phyloP scores from a whole-genome alignment of 2,888 invertebrate species.

The Ochlodes sylvanus region DNA sequence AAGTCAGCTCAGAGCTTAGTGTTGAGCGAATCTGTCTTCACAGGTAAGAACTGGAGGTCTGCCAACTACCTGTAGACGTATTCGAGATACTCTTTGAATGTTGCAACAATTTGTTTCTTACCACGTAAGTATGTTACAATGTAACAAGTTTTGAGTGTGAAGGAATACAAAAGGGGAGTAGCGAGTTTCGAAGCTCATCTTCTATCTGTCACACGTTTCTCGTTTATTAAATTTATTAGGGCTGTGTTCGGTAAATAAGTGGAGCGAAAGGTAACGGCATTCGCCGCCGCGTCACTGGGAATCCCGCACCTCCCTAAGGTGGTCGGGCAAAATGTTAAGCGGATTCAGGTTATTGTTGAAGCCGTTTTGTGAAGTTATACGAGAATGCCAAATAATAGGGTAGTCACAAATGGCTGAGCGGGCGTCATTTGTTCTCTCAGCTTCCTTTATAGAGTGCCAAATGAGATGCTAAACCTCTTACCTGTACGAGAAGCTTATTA shows the following conservation, averaged over 20 bases:
- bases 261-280: slow-evolving; percentile 65
- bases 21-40: slow-evolving; percentile 65
- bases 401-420: slow-evolving; percentile 45
- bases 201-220: slow-evolving; percentile 65
- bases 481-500: slow-evolving; percentile 13
- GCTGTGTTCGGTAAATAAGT: slow-evolving; percentile 72
- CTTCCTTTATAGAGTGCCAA: slow-evolving; percentile 17
- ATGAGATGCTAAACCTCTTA: slow-evolving; percentile 23
- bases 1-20: slow-evolving; percentile 58
- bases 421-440: slow-evolving; percentile 11
- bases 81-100: slow-evolving; percentile 59
- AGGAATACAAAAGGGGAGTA: slow-evolving; percentile 44
- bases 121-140: slow-evolving; percentile 28
- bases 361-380: slow-evolving; percentile 63
- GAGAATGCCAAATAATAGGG: slow-evolving; percentile 43
- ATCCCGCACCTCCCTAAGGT: slow-evolving; percentile 60
- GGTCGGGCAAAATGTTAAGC: slow-evolving; percentile 63
- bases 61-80: slow-evolving; percentile 82
- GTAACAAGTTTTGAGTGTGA: slow-evolving; percentile 34
- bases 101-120: slow-evolving; percentile 50
- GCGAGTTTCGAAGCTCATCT: slow-evolving; percentile 55
- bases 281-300: slow-evolving; percentile 65
- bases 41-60: slow-evolving; percentile 71
- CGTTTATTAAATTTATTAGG: slow-evolving; percentile 78
- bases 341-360: slow-evolving; percentile 68